Evolutionary conservation across 1,140 invertebrate species (phyloP).

Genomic region (Dendrolimus punctatus): DNA sequence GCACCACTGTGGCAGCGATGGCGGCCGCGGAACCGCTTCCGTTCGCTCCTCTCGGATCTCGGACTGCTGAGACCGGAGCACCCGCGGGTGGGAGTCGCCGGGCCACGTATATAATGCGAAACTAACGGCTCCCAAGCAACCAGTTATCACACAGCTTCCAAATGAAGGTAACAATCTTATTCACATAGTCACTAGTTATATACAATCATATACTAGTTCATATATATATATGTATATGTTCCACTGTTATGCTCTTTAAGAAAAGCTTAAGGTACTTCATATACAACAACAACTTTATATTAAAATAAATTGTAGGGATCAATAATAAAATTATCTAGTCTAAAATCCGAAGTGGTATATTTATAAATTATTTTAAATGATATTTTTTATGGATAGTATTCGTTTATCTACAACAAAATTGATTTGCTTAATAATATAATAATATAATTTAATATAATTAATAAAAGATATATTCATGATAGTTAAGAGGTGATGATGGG

Average conservation of each 20-base stretch:
- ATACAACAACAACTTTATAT: too few relatives aligned
- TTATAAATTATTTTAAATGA: too few relatives aligned
- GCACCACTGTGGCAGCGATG: slow-evolving; percentile 26
- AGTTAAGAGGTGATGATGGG: too few relatives aligned
- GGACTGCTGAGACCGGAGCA: slow-evolving; percentile 14
- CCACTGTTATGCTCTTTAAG: neutral
- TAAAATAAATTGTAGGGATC: too few relatives aligned
- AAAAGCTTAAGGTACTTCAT: neutral
- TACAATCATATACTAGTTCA: slow-evolving; percentile 3
- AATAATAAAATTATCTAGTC: too few relatives aligned
- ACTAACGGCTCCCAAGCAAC: slow-evolving; percentile 40
- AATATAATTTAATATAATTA: too few relatives aligned
- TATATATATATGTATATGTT: neutral
- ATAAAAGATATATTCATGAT: too few relatives aligned
- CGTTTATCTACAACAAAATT: too few relatives aligned
- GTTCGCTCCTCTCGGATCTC: slow-evolving; percentile 52
- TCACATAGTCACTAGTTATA: slow-evolving; percentile 10
- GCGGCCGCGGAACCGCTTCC: slow-evolving; percentile 50
- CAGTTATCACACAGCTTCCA: slow-evolving; percentile 54
- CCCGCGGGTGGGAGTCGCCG: slow-evolving; percentile 44
- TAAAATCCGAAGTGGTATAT: too few relatives aligned
- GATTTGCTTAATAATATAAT: too few relatives aligned
- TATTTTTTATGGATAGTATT: too few relatives aligned
- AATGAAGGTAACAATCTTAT: slow-evolving; percentile 52
- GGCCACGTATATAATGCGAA: slow-evolving; percentile 47